phyloP scores from a whole-genome alignment of 2,113 vertebrate species.

The Acinonyx jubatus region DNA sequence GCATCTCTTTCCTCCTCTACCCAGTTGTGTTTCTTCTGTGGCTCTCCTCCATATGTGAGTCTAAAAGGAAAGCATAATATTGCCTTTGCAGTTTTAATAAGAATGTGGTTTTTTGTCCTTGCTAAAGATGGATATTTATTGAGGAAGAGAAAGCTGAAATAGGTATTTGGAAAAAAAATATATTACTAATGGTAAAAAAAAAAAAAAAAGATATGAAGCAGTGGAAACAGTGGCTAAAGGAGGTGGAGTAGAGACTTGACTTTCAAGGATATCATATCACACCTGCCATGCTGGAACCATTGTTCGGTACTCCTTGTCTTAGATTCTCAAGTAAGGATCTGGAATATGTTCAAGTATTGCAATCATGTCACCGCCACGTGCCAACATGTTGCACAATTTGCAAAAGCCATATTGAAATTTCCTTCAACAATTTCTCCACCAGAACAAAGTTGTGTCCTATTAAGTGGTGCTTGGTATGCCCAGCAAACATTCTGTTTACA shows the following conservation, averaged over 20 bases:
- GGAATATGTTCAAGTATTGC: background rate
- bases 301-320: background rate
- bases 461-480: background rate
- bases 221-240: background rate
- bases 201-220: background rate
- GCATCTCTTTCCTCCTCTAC: background rate
- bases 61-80: background rate
- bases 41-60: background rate
- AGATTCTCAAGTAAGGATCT: background rate
- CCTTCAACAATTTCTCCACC: background rate
- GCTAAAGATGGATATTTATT: constrained; percentile 45
- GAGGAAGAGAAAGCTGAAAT: constrained; percentile 12
- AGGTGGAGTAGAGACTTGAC: background rate
- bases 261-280: background rate
- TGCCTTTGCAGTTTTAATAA: constrained; percentile 21
- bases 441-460: background rate
- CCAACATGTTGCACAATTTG: background rate
- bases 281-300: background rate
- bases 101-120: background rate
- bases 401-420: background rate
- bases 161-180: constrained; percentile 20
- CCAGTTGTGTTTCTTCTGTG: background rate
- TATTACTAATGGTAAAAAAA: background rate
- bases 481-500: background rate
- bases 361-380: background rate